Conservation (phyloP, 2,797 vertebrate species). For the Myotis planiceps region DNA sequence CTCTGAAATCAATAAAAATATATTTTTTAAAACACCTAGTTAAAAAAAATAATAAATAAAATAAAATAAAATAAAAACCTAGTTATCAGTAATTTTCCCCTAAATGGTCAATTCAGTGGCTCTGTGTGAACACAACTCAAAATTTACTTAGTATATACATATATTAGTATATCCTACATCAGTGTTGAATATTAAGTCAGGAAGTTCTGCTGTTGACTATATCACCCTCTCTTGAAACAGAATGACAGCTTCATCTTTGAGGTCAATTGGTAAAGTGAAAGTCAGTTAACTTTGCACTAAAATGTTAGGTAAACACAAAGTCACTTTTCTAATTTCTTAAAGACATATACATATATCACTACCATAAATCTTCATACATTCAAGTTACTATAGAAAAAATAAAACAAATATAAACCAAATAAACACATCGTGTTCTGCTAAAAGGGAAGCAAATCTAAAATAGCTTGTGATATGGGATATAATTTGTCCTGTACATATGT, state of each 20-base stretch:
- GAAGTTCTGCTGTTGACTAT: background rate
- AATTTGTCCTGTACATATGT: slow-evolving; percentile 42
- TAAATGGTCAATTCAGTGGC: background rate
- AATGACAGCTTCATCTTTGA: slow-evolving; percentile 29
- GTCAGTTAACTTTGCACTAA: slow-evolving; percentile 15
- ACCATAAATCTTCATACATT: background rate
- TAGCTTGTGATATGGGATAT: background rate
- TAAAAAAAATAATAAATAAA: no score
- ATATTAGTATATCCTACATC: background rate
- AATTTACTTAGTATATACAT: background rate
- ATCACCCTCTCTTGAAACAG: slow-evolving; percentile 13
- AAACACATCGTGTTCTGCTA: slow-evolving; percentile 14
- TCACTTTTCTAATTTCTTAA: slow-evolving; percentile 43
- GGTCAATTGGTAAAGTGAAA: background rate
- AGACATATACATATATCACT: background rate
- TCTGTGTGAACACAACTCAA: background rate
- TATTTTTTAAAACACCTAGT: no score
- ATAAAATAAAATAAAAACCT: background rate
- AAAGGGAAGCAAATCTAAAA: slow-evolving; percentile 45
- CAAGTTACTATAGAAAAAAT: slow-evolving; percentile 47
- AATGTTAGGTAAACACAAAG: slow-evolving; percentile 32
- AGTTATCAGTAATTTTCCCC: background rate
- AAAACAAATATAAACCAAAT: slow-evolving; percentile 22
- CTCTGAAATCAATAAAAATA: no score
- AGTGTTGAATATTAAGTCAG: background rate